Evolutionary conservation across 1,140 invertebrate species (phyloP).

Genomic region (Adelges cooleyi): DNA sequence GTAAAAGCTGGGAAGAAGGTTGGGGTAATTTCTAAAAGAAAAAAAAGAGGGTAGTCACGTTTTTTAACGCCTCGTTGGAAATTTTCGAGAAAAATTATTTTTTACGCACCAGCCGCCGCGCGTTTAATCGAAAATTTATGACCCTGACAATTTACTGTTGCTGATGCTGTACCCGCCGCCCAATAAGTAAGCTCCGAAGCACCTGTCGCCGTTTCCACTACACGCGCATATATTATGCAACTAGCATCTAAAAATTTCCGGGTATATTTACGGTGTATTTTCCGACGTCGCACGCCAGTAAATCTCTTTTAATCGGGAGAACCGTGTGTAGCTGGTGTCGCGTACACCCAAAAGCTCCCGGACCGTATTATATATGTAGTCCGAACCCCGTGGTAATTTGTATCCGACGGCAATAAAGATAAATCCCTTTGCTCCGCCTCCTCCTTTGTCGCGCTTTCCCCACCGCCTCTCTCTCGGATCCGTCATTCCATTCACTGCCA

Average conservation of each 20-base stretch:
- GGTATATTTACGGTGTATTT: neutral
- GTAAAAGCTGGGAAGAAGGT: too few species aligned
- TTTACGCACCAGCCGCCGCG: too few species aligned
- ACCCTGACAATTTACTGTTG: neutral
- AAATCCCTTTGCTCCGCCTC: neutral
- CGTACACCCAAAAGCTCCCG: neutral
- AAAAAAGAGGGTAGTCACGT: too few species aligned
- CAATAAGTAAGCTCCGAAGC: neutral
- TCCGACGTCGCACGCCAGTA: neutral
- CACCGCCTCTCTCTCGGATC: neutral
- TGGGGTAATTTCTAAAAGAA: too few species aligned
- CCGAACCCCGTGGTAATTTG: neutral
- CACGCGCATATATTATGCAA: too few species aligned
- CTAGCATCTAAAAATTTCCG: neutral
- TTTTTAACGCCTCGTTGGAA: too few species aligned
- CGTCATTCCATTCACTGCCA: neutral
- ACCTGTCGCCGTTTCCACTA: neutral
- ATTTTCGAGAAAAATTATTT: too few species aligned
- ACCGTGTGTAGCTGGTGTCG: neutral
- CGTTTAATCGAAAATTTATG: neutral
- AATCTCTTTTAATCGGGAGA: conserved; percentile 9
- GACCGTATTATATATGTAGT: too few species aligned
- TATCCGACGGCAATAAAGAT: neutral
- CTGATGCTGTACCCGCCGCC: neutral
- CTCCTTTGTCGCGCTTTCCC: too few species aligned